Evolutionary conservation across 2,888 invertebrate species (phyloP).

Genomic region (Cactoblastis cactorum): DNA sequence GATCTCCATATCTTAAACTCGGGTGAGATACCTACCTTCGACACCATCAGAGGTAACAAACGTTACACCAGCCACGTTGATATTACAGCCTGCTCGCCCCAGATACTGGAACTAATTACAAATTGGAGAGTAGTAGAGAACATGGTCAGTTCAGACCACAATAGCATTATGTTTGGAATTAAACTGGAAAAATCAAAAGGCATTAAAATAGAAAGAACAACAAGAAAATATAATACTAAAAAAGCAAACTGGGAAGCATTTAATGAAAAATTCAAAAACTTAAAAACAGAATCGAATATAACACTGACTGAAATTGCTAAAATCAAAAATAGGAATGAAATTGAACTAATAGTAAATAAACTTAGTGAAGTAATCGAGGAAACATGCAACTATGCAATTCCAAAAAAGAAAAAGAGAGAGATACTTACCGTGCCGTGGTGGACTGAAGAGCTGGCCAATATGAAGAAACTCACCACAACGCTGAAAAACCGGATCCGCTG

Average conservation of each 20-base stretch:
- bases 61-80: conserved; percentile 15
- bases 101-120: conserved; percentile 12
- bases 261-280: conserved; percentile 18
- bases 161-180: conserved; percentile 23
- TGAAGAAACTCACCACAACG: not conserved
- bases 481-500: not conserved
- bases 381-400: not conserved
- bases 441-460: not conserved
- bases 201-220: conserved; percentile 11
- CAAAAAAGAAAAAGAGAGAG: not conserved
- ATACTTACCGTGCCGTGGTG: not conserved
- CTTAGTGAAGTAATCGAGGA: not conserved
- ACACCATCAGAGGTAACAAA: conserved; percentile 13
- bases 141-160: conserved; percentile 23
- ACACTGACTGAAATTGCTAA: not conserved
- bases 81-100: conserved; percentile 16
- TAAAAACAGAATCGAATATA: conserved; percentile 1
- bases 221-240: conserved; percentile 21
- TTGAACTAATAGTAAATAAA: not conserved
- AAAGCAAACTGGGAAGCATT: conserved; percentile 25
- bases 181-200: conserved; percentile 11
- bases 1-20: conserved; percentile 19
- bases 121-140: conserved; percentile 19
- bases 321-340: not conserved
- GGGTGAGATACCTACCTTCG: conserved; percentile 21